Conservation (phyloP, 2,113 vertebrate species). For the Mystacornis crossleyi region DNA sequence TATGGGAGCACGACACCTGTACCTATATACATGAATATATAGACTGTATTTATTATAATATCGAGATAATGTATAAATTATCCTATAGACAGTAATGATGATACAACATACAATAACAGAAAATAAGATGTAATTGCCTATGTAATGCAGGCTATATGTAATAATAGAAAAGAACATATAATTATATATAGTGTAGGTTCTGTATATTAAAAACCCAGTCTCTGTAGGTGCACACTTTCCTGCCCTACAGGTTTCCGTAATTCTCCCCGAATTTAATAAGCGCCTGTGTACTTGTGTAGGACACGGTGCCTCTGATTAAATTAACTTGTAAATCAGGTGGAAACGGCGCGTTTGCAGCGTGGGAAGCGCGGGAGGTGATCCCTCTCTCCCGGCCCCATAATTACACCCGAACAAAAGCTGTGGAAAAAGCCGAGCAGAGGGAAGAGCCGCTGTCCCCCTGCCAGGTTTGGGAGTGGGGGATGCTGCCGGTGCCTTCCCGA, state of each 20-base stretch:
- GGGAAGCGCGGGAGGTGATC: not conserved
- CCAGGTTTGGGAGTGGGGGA: not conserved
- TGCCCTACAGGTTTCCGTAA: constrained; percentile 5
- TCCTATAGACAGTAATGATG: not conserved
- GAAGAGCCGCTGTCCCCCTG: not conserved
- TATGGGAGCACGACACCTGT: rapidly evolving
- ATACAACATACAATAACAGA: not conserved
- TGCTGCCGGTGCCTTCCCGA: not conserved
- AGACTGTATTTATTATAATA: not conserved
- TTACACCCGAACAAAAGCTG: not conserved
- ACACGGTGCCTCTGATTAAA: constrained; percentile 27
- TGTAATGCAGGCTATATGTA: not conserved
- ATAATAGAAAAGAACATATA: not conserved
- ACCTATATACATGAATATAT: not conserved
- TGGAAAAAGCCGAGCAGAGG: not conserved
- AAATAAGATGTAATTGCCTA: not conserved
- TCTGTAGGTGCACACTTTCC: not conserved
- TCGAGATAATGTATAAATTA: not conserved
- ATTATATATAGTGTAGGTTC: not conserved
- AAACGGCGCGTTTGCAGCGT: not conserved
- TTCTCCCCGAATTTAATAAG: constrained; percentile 20
- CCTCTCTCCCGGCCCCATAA: not conserved
- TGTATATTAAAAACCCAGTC: not conserved
- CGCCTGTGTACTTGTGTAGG: not conserved
- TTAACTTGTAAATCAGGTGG: constrained; percentile 61